phyloP scores from a whole-genome alignment of 2,113 vertebrate genomes.

The Pelusios castaneus region DNA sequence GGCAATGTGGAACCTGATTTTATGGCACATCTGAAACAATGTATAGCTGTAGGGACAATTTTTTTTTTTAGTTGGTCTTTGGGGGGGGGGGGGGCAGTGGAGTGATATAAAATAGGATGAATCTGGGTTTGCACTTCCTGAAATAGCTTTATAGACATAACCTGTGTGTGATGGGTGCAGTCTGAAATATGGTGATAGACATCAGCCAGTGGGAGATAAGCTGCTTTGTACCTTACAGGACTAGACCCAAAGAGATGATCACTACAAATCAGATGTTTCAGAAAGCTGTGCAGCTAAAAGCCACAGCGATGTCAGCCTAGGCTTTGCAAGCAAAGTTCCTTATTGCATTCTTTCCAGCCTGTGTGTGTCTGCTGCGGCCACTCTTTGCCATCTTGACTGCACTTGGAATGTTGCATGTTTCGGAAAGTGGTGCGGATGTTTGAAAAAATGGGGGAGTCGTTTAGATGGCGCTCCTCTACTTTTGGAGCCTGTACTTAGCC shows the following conservation, averaged over 20 bases:
- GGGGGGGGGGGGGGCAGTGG: not conserved
- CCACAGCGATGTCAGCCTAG: not conserved
- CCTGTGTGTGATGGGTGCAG: not conserved
- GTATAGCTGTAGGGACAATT: not conserved
- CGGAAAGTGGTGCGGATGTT: not conserved
- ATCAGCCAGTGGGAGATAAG: not conserved
- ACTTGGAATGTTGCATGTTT: not conserved
- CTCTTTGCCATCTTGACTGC: no score
- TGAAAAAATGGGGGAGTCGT: not conserved
- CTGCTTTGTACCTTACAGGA: not conserved
- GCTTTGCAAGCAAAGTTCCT: not conserved
- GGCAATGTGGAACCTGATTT: not conserved
- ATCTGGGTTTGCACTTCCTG: not conserved
- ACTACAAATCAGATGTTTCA: not conserved
- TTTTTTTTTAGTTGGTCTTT: not conserved
- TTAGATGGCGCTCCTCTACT: not conserved
- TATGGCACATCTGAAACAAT: not conserved
- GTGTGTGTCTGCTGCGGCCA: not conserved
- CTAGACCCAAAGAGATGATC: not conserved
- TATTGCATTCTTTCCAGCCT: not conserved
- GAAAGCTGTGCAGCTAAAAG: not conserved
- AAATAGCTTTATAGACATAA: not conserved
- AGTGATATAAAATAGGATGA: rapidly evolving
- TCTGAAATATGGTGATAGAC: not conserved
- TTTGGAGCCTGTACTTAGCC: not conserved